Evolutionary conservation across 2,797 vertebrate species (phyloP).

Genomic region (Myotis daubentonii): DNA sequence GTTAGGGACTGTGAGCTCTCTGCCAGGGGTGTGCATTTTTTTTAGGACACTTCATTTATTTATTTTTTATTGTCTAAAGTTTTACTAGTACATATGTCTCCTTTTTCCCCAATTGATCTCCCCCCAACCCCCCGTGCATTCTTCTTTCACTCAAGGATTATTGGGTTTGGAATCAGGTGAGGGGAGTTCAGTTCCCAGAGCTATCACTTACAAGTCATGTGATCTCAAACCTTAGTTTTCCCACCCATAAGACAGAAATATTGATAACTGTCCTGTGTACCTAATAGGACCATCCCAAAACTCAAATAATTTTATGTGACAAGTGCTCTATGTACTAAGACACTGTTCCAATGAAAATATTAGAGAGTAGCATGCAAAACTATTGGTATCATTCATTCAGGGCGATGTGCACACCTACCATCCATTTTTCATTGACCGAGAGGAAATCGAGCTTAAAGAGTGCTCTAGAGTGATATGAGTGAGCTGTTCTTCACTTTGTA

Average conservation of each 20-base stretch:
- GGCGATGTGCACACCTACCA: not conserved
- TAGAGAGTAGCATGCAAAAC: not conserved
- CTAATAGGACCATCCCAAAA: not conserved
- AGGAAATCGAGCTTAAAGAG: slow-evolving; percentile 36
- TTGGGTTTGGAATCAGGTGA: not conserved
- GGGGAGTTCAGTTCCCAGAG: not conserved
- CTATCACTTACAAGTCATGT: too few species aligned
- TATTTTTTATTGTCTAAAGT: too few species aligned
- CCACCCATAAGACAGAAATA: not conserved
- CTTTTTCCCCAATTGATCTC: too few species aligned
- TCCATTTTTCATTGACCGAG: not conserved
- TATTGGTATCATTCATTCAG: not conserved
- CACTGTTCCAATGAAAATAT: not conserved
- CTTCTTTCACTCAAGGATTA: not conserved
- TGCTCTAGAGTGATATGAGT: not conserved
- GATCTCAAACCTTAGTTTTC: not conserved
- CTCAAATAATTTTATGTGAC: not conserved
- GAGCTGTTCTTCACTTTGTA: not conserved
- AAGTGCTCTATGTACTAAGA: not conserved
- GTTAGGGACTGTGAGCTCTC: not conserved
- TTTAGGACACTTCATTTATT: not conserved
- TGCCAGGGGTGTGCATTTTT: not conserved
- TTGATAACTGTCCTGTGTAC: not conserved
- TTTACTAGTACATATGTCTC: too few species aligned
- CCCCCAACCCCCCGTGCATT: not conserved